Percentiles rank a stretch among this genome's conserved stretches.
phyloP scores from a whole-genome alignment of 2,113 vertebrate genomes.

The Dromiciops gliroides region DNA sequence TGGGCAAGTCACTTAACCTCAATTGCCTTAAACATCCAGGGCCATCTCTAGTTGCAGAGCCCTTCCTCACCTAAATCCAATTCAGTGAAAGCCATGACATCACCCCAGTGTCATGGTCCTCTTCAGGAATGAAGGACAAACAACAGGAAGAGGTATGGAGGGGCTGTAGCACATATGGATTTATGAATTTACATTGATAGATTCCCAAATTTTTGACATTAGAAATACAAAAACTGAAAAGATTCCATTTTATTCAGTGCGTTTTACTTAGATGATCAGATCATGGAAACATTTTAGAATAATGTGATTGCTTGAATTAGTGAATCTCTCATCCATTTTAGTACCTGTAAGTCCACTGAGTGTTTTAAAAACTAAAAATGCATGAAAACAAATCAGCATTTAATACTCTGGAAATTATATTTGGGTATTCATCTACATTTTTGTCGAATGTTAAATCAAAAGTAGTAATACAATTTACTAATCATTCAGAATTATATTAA shows the following conservation, averaged over 20 bases:
- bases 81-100: too few species aligned
- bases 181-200: neutral
- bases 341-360: neutral
- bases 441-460: constrained; percentile 44
- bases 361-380: constrained; percentile 38
- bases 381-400: constrained; percentile 4
- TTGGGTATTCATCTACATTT: constrained; percentile 37
- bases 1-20: too few species aligned
- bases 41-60: too few species aligned
- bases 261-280: neutral
- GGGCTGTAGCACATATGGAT: neutral
- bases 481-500: constrained; percentile 48
- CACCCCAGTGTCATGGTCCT: too few species aligned
- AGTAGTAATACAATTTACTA: constrained; percentile 52
- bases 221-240: neutral
- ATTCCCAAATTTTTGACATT: neutral
- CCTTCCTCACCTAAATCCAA: too few species aligned
- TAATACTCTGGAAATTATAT: constrained; percentile 53
- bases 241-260: neutral
- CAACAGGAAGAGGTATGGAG: neutral
- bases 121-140: too few species aligned
- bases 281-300: constrained; percentile 40
- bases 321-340: neutral
- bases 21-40: too few species aligned
- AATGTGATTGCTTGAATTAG: constrained; percentile 19